phyloP scores from a whole-genome alignment of 2,888 invertebrate species.

The Empis livida region DNA sequence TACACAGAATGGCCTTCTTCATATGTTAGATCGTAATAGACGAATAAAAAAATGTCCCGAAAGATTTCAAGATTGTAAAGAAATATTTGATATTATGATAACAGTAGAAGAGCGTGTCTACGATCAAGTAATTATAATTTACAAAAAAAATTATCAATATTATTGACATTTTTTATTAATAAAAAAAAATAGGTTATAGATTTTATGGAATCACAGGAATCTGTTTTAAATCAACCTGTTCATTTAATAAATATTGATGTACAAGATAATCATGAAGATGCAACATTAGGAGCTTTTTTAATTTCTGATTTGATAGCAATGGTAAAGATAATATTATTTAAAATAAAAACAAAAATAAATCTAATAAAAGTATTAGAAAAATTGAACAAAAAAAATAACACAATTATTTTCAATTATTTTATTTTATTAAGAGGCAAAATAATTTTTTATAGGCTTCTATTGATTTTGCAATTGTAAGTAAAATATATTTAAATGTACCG shows the following conservation, averaged over 20 bases:
- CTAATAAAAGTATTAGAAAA: no score
- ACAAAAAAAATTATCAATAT: not conserved
- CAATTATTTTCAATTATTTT: no score
- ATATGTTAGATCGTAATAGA: conserved; percentile 95
- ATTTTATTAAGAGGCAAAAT: no score
- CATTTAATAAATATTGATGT: conserved; percentile 98
- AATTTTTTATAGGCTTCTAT: no score
- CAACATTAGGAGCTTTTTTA: conserved; percentile 94
- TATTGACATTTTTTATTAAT: not conserved
- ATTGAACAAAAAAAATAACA: no score
- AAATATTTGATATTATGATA: conserved; percentile 90
- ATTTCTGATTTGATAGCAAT: conserved; percentile 91
- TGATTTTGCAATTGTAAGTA: no score
- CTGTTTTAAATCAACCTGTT: conserved; percentile 72
- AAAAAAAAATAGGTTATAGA: conserved; percentile 63
- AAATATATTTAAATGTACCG: no score
- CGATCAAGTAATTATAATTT: conserved; percentile 54
- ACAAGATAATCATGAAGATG: conserved; percentile 99
- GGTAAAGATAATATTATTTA: conserved; percentile 39
- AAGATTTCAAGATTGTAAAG: conserved; percentile 77
- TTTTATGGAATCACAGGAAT: conserved; percentile 72
- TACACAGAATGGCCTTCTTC: conserved; percentile 94
- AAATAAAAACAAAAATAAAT: not conserved
- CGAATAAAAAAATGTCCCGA: conserved; percentile 91
- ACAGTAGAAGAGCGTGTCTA: conserved; percentile 98